Percentiles rank a stretch among this genome's conserved stretches.
Conservation (phyloP, 2,888 invertebrate species). For the Agrotis clavis region DNA sequence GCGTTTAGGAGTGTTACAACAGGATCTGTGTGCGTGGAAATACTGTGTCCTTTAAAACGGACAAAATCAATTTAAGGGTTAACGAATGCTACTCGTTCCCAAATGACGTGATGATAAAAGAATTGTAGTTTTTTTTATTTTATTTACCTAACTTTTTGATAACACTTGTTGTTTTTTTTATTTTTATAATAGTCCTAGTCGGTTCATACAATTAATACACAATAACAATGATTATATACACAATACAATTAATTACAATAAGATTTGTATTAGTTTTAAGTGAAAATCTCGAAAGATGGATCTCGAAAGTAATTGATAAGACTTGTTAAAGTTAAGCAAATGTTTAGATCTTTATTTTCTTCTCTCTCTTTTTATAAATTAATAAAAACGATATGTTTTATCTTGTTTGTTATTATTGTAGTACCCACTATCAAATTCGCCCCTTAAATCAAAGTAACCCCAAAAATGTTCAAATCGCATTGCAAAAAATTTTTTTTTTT, state of each 20-base stretch:
- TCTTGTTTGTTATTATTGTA: constrained; percentile 5
- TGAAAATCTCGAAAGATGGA: neutral
- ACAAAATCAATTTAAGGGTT: too few relatives aligned
- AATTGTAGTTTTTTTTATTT: constrained; percentile 17
- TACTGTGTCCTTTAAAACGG: too few relatives aligned
- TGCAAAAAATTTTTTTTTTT: neutral
- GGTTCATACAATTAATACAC: constrained; percentile 1
- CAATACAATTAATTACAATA: neutral
- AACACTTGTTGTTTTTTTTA: constrained; percentile 4
- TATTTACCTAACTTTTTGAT: constrained; percentile 18
- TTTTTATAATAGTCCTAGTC: neutral
- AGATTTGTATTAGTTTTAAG: neutral
- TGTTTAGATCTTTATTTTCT: neutral
- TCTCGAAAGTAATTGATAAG: constrained; percentile 11
- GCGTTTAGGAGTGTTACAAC: too few relatives aligned
- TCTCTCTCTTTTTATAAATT: constrained; percentile 5
- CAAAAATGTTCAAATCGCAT: neutral
- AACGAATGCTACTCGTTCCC: too few relatives aligned
- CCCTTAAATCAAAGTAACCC: neutral
- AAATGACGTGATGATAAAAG: too few relatives aligned
- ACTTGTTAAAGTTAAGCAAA: neutral
- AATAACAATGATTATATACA: neutral
- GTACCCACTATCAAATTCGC: neutral
- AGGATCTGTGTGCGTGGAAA: too few relatives aligned
- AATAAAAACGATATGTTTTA: constrained; percentile 11